Evolutionary conservation across 2,797 vertebrate genomes (phyloP).

Genomic region (Prionace glauca): DNA sequence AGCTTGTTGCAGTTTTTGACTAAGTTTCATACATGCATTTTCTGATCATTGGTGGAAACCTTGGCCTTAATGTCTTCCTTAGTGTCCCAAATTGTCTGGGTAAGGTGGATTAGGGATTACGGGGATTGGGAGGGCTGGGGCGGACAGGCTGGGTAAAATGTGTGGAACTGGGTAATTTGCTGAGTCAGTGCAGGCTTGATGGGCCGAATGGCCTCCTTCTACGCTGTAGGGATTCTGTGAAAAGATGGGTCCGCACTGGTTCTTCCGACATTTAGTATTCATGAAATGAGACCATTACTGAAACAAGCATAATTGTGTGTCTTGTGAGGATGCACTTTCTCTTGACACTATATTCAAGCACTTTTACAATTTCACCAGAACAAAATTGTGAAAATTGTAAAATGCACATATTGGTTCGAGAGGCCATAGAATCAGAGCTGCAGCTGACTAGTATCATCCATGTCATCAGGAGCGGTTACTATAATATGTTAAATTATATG

Average conservation of each 20-base stretch:
- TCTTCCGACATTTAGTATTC: not conserved
- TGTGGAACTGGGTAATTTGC: too few species aligned
- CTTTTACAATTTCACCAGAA: not conserved
- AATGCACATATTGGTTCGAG: not conserved
- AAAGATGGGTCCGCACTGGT: not conserved
- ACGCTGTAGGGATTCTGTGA: too few species aligned
- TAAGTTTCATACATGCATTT: not conserved
- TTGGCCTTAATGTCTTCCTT: not conserved
- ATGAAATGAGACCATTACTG: not conserved
- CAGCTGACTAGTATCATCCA: not conserved
- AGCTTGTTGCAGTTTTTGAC: not conserved
- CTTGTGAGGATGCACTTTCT: not conserved
- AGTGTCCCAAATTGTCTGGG: too few species aligned
- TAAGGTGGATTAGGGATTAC: too few species aligned
- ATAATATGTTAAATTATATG: not conserved
- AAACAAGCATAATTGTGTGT: not conserved
- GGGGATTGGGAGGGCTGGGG: too few species aligned
- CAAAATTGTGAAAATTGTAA: not conserved
- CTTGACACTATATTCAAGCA: not conserved
- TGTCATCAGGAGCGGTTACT: not conserved
- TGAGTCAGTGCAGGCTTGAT: too few species aligned
- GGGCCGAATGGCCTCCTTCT: too few species aligned
- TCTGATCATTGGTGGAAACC: not conserved
- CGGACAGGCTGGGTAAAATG: too few species aligned
- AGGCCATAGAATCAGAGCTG: not conserved